Evolutionary conservation across 2,113 vertebrate species (phyloP).

Genomic region (Leucosticte australis): DNA sequence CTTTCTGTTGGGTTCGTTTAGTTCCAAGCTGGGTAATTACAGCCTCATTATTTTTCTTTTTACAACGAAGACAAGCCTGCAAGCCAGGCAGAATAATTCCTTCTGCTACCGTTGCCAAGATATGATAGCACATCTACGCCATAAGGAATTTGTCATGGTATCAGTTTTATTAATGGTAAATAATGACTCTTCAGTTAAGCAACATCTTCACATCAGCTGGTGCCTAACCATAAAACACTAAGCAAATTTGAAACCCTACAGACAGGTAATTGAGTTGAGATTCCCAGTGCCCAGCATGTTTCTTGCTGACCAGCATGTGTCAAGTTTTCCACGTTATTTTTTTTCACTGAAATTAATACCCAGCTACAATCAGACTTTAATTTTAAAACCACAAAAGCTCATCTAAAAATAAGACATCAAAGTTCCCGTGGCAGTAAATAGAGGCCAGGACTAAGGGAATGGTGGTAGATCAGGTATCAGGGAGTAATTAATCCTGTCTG

Average conservation of each 20-base stretch:
- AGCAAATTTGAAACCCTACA: background rate
- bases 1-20: conserved; percentile 43
- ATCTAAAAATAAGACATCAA: conserved; percentile 20
- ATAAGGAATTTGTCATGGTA: conserved; percentile 34
- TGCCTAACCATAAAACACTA: background rate
- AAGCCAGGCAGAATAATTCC: conserved; percentile 54
- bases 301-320: background rate
- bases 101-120: conserved; percentile 31
- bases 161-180: conserved; percentile 48
- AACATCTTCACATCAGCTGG: conserved; percentile 5
- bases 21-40: conserved; percentile 54
- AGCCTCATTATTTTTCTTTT: conserved; percentile 46
- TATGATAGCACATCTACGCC: conserved; percentile 24
- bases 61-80: conserved; percentile 47
- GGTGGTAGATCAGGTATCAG: background rate
- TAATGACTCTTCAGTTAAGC: conserved; percentile 27
- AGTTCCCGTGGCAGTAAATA: background rate
- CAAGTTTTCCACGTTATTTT: background rate
- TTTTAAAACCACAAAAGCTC: background rate
- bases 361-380: background rate
- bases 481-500: background rate
- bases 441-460: background rate
- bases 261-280: background rate
- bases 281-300: background rate
- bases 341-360: background rate